A percentile compares a stretch with the other conserved stretches of the same genome.
These are phyloP conservation scores for Chrysomallon squamiferum DNA, from an alignment of 1,140 invertebrate genomes.

Conservation along the genomic window DNA sequence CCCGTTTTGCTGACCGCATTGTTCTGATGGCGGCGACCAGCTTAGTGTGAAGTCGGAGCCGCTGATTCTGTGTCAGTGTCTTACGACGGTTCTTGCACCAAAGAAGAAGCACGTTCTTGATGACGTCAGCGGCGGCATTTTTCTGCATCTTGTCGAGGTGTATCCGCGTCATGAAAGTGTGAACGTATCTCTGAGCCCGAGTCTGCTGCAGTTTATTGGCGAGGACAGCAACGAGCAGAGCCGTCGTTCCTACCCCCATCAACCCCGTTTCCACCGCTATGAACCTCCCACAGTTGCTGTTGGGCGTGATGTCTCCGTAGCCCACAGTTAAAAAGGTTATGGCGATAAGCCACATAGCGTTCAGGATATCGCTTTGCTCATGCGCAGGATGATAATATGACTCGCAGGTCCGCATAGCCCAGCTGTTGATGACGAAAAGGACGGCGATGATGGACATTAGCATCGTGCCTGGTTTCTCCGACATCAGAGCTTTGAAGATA, in stretches of 20 bases:
- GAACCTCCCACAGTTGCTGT: conserved; percentile 58
- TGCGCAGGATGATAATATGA: conserved; percentile 43
- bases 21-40: conserved; percentile 34
- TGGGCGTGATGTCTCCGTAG: conserved; percentile 61
- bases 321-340: conserved; percentile 61
- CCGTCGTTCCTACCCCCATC: conserved; percentile 61
- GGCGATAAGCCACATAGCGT: conserved; percentile 59
- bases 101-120: conserved; percentile 46
- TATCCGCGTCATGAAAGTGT: conserved; percentile 61
- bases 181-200: conserved; percentile 61
- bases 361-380: conserved; percentile 43
- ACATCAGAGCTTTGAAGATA: conserved; percentile 64
- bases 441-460: conserved; percentile 51
- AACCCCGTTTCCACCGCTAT: conserved; percentile 61
- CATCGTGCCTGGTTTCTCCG: conserved; percentile 56
- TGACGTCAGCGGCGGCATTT: conserved; percentile 59
- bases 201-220: conserved; percentile 61
- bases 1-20: conserved; percentile 42
- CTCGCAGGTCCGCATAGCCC: conserved; percentile 59
- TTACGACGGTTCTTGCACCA: conserved; percentile 25
- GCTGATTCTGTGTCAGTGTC: conserved; percentile 13
- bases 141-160: conserved; percentile 57
- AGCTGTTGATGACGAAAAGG: conserved; percentile 55
- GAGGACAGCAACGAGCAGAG: conserved; percentile 62
- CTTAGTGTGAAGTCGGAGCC: conserved; percentile 38